Conservation (phyloP, 2,797 vertebrate genomes). For the Notolabrus celidotus region DNA sequence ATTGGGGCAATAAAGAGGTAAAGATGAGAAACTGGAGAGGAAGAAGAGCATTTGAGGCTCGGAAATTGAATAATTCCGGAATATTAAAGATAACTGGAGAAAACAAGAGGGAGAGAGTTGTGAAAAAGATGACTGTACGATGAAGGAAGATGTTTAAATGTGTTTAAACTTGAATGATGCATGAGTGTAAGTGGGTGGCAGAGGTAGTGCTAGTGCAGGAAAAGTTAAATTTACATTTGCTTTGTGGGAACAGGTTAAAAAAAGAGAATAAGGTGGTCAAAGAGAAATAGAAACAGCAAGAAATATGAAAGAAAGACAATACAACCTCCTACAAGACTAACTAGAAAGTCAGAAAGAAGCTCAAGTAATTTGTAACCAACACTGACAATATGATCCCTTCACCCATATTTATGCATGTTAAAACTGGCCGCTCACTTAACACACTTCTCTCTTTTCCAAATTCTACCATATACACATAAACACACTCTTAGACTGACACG, state of each 20-base stretch:
- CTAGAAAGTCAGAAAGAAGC: neutral
- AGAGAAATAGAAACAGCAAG: neutral
- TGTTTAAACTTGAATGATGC: neutral
- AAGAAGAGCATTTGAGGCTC: neutral
- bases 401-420: conserved; percentile 27
- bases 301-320: neutral
- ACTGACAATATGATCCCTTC: conserved; percentile 24
- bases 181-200: neutral
- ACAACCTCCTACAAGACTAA: neutral
- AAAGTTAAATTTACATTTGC: neutral
- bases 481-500: conserved; percentile 9
- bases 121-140: neutral
- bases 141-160: neutral
- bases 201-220: neutral
- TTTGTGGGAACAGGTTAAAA: neutral
- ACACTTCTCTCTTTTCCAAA: conserved; percentile 21
- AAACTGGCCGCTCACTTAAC: conserved; percentile 37
- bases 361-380: neutral
- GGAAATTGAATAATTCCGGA: neutral
- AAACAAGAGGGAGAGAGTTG: neutral
- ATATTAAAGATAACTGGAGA: neutral
- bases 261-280: neutral
- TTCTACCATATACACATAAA: conserved; percentile 8
- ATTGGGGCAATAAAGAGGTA: neutral
- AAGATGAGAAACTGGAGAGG: conserved; percentile 1